phyloP scores from a whole-genome alignment of 2,888 invertebrate genomes.

The Caenorhabditis sp. region DNA sequence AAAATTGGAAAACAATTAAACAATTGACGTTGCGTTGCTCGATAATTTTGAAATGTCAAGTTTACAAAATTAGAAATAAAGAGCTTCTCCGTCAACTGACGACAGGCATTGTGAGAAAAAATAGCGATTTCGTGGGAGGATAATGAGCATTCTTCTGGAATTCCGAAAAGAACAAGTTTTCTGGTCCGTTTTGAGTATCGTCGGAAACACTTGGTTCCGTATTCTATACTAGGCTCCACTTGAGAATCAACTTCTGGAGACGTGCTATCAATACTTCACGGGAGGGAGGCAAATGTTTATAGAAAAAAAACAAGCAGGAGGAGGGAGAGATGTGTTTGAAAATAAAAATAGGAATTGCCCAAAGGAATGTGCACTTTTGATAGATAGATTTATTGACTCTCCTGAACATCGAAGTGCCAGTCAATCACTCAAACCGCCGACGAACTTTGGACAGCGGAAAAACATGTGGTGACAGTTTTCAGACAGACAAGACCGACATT shows the following conservation, averaged over 20 bases:
- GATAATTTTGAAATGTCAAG: no score
- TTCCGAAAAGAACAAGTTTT: constrained; percentile 33
- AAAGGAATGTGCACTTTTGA: constrained; percentile 22
- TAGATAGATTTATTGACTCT: constrained; percentile 34
- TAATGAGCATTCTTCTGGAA: constrained; percentile 33
- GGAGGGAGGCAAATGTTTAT: background rate
- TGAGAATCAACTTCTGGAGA: constrained; percentile 34
- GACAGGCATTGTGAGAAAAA: background rate
- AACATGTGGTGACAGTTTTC: constrained; percentile 46
- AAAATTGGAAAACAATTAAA: constrained; percentile 4
- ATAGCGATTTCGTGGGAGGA: constrained; percentile 27
- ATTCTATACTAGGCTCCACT: constrained; percentile 22
- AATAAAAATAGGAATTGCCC: constrained; percentile 10
- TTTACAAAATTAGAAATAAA: no score
- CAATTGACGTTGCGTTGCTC: no score
- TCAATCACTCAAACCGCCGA: constrained; percentile 25
- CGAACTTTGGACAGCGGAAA: constrained; percentile 33
- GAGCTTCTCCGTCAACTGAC: no score
- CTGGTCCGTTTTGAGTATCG: constrained; percentile 40
- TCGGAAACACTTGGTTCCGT: background rate
- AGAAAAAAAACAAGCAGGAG: constrained; percentile 1
- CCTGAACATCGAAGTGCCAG: constrained; percentile 46
- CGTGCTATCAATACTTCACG: constrained; percentile 38
- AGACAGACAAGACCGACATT: constrained; percentile 23
- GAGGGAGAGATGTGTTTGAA: constrained; percentile 6